Base-by-base conservation (phyloP, 2,797 vertebrate genomes). In the Chlorospingus flavigularis region DNA sequence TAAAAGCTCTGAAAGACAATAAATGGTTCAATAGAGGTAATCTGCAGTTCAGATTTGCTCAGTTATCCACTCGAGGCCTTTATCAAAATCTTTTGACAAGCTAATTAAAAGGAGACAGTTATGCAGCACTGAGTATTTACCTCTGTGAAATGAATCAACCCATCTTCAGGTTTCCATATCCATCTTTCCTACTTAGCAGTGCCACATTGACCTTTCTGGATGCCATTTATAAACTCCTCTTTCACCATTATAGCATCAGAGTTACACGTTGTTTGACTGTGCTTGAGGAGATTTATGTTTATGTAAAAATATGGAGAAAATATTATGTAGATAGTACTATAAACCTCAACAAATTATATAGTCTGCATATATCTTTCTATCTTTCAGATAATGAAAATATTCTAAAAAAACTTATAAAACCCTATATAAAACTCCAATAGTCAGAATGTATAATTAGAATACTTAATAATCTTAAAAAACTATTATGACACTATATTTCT, bases 81-180 rank as follows among this genome's bases (percentile, higher is more conserved):
- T 97, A 95, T 98, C 96, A 98, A 98, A 98, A 95, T 91, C 95
- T 97, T 98, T 97, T 98, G 97, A 98, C 97, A 97, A 97, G 97
- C 82, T 98, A 98, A 98, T 98, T 98, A 98, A 97, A 97, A 86
- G 53, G 74, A 98, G 94, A 96, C 90, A 87, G 94, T 94, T 97
- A 94, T 85, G 88, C 81, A 96, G 92, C 79, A 90, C 72, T 88
- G 92, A 86, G 26, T 98, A 96, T 98, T 98, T 98, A 97, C 97
- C 95, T 96, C 96, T 95, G 92, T 88, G 96, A 97, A 97, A 97
- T 96, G 76, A 97, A 97, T 97, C 96, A 97, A 95, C 92, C 71
- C 51, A 93, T 97, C 92, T 92, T 96, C 91, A 95, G 92, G 88
- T 93, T 94, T 83, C 65, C 88, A 30, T 83, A 95, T 89, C 84